Evolutionary conservation across 2,888 invertebrate genomes (phyloP), one percentile per base, ranked within the genome.

Genomic region (Spatulosminthurus flaviceps): DNA sequence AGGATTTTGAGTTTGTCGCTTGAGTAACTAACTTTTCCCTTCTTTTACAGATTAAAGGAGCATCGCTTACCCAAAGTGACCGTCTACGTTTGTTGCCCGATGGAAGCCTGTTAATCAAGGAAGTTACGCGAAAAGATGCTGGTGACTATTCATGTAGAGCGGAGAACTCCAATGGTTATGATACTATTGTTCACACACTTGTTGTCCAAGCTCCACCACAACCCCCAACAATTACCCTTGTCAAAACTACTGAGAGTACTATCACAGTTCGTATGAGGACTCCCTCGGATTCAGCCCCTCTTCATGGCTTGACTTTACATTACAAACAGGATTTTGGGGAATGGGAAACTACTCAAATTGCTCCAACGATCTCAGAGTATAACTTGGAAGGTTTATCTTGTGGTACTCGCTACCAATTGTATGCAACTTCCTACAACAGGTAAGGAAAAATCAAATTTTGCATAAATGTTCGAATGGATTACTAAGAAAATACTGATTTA

Each of bases 251-350:
- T 0, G 93, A 93, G 0, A 92, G 92, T 86, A 91, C 93, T 0
- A 88, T 94, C 86, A 93, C 93, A 7, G 90, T 93, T 85, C 92
- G 92, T 87, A 88, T 93, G 85, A 91, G 91, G 83, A 91, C 93
- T 1, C 92, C 93, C 73, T 92, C 91, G 19, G 95, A 95, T 87
- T 92, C 92, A 67, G 83, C 95, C 43, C 95, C 95, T n/a, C 92
- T 95, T 83, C 95, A 95, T 86, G 96, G 97, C 0, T 96, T 96
- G 89, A 94, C 94, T 34, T 91, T 97, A 82, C 94, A 95, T 87
- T 96, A 95, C 89, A 96, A 96, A 87, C 95, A 95, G 78, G 96
- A 97, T 88, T 96, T 96, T 87, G 96, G 96, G 22, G 95, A 95
- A 87, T 96, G 96, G 96, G 94, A 95, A 89, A 94, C 94, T 11